Percentiles rank a stretch among this genome's conserved stretches.
Conservation (phyloP, 2,113 vertebrate genomes). For the Microtus pennsylvanicus region DNA sequence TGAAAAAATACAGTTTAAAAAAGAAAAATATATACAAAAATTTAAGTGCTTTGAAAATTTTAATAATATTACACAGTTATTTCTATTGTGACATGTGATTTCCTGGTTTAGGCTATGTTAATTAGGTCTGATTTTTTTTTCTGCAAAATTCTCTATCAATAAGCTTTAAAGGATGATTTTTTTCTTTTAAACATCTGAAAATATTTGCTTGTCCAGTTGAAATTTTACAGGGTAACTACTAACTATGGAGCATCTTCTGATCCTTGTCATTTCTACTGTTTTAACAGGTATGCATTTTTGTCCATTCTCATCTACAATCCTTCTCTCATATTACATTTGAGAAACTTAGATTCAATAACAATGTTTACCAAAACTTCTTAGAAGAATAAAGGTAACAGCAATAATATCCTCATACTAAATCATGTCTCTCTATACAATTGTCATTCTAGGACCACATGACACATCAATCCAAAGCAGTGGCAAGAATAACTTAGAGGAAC, state of each 20-base stretch:
- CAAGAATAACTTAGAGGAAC: neutral
- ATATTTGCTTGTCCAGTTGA: neutral
- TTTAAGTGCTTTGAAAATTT: neutral
- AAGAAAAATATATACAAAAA: neutral
- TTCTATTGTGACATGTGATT: neutral
- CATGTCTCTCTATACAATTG: too few relatives aligned
- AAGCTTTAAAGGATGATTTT: too few relatives aligned
- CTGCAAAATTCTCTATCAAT: neutral
- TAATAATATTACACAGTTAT: neutral
- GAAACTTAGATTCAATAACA: neutral
- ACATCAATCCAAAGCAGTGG: neutral
- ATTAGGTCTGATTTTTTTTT: neutral
- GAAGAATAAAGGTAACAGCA: neutral
- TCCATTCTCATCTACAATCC: neutral
- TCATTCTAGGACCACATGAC: neutral
- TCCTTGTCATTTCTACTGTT: neutral
- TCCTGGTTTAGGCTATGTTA: neutral
- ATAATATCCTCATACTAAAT: neutral
- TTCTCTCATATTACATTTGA: neutral
- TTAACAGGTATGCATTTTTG: neutral
- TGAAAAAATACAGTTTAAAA: neutral
- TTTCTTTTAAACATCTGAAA: neutral
- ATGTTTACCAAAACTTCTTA: neutral
- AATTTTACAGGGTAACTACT: neutral
- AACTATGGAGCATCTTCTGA: neutral